Evolutionary conservation across 2,888 invertebrate genomes (phyloP).

Genomic region (Tetragonula carbonaria): DNA sequence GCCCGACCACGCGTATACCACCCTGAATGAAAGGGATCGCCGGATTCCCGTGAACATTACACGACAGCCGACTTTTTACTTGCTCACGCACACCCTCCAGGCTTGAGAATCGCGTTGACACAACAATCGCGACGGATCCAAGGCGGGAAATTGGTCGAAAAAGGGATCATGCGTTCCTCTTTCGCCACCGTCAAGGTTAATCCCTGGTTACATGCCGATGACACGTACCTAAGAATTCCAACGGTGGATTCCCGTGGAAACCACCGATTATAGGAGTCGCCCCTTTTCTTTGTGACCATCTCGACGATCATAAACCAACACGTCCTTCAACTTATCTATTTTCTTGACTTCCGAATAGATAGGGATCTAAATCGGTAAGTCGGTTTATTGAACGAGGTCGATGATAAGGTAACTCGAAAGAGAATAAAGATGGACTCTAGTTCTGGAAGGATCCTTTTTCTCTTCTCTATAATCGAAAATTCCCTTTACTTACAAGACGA

Average conservation of each 20-base stretch:
- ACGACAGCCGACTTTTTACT: constrained; percentile 46
- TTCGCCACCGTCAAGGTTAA: constrained; percentile 52
- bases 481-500: too few relatives aligned
- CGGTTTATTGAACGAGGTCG: too few relatives aligned
- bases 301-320: constrained; percentile 28
- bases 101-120: constrained; percentile 32
- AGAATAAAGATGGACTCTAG: too few relatives aligned
- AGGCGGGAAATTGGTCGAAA: constrained; percentile 35
- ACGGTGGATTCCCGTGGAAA: constrained; percentile 37
- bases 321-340: background rate
- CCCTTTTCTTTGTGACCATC: background rate
- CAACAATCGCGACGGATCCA: constrained; percentile 41
- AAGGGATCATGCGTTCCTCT: constrained; percentile 29
- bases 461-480: too few relatives aligned
- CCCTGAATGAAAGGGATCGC: constrained; percentile 18
- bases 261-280: constrained; percentile 16
- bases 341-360: background rate
- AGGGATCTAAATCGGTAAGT: too few relatives aligned
- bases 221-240: constrained; percentile 68
- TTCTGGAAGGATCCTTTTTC: too few relatives aligned
- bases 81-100: constrained; percentile 42
- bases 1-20: constrained; percentile 50
- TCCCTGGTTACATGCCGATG: constrained; percentile 54
- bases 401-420: too few relatives aligned
- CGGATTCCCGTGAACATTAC: constrained; percentile 29